Percentiles rank a stretch among this genome's conserved stretches.
These are phyloP conservation scores for Seriola rivoliana DNA, from an alignment of 2,113 vertebrate species.

Conservation along the genomic window DNA sequence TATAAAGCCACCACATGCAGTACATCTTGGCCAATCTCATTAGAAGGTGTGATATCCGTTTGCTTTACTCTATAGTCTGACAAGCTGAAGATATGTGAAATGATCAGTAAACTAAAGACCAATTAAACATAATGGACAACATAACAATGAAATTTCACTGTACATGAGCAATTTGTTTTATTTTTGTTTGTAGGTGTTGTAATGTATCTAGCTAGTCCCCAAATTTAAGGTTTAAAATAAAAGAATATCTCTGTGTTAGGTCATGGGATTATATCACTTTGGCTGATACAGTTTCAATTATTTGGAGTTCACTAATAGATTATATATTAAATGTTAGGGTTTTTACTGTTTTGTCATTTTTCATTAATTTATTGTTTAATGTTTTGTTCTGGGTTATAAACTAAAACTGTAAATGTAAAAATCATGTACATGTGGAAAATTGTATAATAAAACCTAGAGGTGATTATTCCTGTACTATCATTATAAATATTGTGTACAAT, in stretches of 20 bases:
- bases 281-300: constrained; percentile 16
- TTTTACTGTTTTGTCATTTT: constrained; percentile 64
- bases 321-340: constrained; percentile 41
- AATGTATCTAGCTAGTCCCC: constrained; percentile 43
- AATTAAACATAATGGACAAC: neutral
- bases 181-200: constrained; percentile 35
- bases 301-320: constrained; percentile 22
- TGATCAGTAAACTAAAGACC: neutral
- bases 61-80: neutral
- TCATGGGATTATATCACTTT: constrained; percentile 17
- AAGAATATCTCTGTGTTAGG: constrained; percentile 11
- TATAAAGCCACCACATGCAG: neutral
- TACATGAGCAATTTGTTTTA: constrained; percentile 24
- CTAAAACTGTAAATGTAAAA: constrained; percentile 55
- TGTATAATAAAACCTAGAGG: constrained; percentile 72
- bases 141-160: constrained; percentile 28
- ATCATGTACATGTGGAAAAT: constrained; percentile 62
- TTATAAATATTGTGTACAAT: constrained; percentile 12
- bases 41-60: neutral
- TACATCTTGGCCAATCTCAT: neutral
- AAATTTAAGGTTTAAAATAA: constrained; percentile 13
- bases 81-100: neutral
- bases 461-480: constrained; percentile 39
- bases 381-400: constrained; percentile 61
- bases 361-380: constrained; percentile 53